Base-by-base conservation (phyloP, 2,888 invertebrate species). In the Ectemnius cavifrons region DNA sequence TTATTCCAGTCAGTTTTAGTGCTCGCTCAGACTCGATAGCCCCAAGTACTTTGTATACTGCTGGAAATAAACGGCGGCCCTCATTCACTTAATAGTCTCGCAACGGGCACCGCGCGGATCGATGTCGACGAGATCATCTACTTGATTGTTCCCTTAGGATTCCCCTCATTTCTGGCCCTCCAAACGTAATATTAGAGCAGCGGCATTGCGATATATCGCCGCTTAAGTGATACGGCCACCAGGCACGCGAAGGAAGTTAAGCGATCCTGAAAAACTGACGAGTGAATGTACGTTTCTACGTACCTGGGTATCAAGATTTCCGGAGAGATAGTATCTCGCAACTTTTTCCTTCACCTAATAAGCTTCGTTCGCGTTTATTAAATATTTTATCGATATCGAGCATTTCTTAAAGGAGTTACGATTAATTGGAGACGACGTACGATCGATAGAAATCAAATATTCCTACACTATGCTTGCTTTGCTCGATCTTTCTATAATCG, bases 401-500 rank as follows among this genome's bases (percentile, higher is more conserved):
- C 4, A 37, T 4, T 4, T 6, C 37, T 37, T 37, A 37, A 11
- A 8, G 37, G 8, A 37, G 11, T 37, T 11, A 11, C 11, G 37
- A 37, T 37, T 37, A 37, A 37, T 37, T 37, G 37, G 37, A 37
- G 8, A 37, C 5, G 37, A 11, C 5, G 8, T 37, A 1, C 8
- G 37, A 37, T 37, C 37, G 37, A 11, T 37, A 11, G 37, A 37
- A 37, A 37, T 37, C 11, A 11, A 11, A 37, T 37, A 11, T 37
- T 37, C 8, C 37, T 37, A 11, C 11, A 4, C 4, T 57, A 70
- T 58, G 4, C 23, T 46, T 60, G 46, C 59, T 13, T 5, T 63
- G 28, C 6, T 13, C 27, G 68, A 72, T 66, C 49, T 65, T 75
- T 69, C 62, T 37, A 37, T 37, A 37, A 37, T 37, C 37, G 8